Evolutionary conservation across 1,140 invertebrate species (phyloP).

Genomic region (Heliconius melpomene): DNA sequence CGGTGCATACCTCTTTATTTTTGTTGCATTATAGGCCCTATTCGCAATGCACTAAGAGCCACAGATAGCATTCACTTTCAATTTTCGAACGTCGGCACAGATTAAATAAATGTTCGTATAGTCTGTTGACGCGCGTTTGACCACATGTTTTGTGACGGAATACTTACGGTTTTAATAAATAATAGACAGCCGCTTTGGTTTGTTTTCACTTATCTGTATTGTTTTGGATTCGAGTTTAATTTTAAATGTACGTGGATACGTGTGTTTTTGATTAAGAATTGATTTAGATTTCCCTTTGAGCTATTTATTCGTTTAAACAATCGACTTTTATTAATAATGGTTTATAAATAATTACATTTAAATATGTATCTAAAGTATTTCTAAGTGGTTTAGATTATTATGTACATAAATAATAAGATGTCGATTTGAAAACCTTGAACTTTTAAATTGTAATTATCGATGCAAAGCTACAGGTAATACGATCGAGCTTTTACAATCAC

Average conservation of each 20-base stretch:
- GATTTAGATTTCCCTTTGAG: slow-evolving; percentile 7
- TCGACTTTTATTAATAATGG: neutral
- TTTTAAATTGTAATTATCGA: neutral
- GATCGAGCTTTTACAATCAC: slow-evolving; percentile 11
- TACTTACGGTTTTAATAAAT: slow-evolving; percentile 54
- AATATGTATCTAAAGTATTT: neutral
- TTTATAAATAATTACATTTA: neutral
- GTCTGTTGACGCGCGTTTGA: slow-evolving; percentile 43
- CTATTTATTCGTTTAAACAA: neutral
- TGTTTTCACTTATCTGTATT: slow-evolving; percentile 34
- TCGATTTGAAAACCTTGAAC: neutral
- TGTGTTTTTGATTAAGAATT: slow-evolving; percentile 11
- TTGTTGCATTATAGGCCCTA: slow-evolving; percentile 30
- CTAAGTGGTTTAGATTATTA: neutral
- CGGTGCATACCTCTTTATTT: slow-evolving; percentile 50
- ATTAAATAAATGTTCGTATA: slow-evolving; percentile 53
- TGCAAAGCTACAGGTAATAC: slow-evolving; percentile 1
- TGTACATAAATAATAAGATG: neutral
- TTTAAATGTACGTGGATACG: slow-evolving; percentile 14
- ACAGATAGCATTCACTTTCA: slow-evolving; percentile 59
- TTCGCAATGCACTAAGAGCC: slow-evolving; percentile 20
- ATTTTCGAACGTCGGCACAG: slow-evolving; percentile 59
- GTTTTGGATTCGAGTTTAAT: slow-evolving; percentile 20
- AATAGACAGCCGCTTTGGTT: slow-evolving; percentile 46
- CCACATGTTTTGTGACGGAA: slow-evolving; percentile 46